A percentile compares a stretch with the other conserved stretches of the same genome.
phyloP scores from a whole-genome alignment of 2,888 invertebrate genomes.

The Copidosoma aretas region DNA sequence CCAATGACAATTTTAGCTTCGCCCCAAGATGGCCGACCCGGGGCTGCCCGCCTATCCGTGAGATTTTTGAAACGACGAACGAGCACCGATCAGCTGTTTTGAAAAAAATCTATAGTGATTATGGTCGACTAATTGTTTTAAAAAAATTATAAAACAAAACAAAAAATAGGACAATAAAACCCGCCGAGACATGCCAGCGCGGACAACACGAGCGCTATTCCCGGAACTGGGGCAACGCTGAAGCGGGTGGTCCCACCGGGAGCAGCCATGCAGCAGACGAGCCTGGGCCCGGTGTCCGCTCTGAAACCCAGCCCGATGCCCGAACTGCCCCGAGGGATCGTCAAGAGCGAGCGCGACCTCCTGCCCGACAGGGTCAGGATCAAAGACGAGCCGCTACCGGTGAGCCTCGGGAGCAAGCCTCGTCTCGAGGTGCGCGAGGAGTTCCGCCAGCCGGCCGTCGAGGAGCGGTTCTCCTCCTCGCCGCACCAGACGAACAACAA shows the following conservation, averaged over 20 bases:
- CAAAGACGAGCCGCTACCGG: conserved; percentile 46
- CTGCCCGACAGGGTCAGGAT: conserved; percentile 47
- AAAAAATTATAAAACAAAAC: too few relatives aligned
- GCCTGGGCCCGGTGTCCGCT: conserved; percentile 44
- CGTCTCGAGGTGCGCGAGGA: conserved; percentile 45
- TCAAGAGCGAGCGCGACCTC: conserved; percentile 43
- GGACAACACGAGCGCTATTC: too few relatives aligned
- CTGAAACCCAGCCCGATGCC: conserved; percentile 29
- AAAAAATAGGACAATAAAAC: too few relatives aligned
- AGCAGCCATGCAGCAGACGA: conserved; percentile 53
- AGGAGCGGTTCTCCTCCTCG: conserved; percentile 1
- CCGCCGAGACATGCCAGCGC: too few relatives aligned
- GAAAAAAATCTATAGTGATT: too few relatives aligned
- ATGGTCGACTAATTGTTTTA: too few relatives aligned
- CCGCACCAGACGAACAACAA: neutral
- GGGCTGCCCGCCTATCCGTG: too few relatives aligned
- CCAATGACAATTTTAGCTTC: too few relatives aligned
- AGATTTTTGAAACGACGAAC: too few relatives aligned
- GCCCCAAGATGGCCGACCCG: neutral
- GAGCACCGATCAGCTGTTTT: too few relatives aligned
- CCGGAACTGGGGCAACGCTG: too few relatives aligned
- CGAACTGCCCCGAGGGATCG: conserved; percentile 36
- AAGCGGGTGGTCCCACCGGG: too few relatives aligned
- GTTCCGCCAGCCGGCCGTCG: conserved; percentile 32
- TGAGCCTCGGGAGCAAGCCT: neutral